A percentile compares a stretch with the other conserved stretches of the same genome.
Evolutionary conservation across 2,113 vertebrate genomes (phyloP).

Genomic region (Pipa parva): DNA sequence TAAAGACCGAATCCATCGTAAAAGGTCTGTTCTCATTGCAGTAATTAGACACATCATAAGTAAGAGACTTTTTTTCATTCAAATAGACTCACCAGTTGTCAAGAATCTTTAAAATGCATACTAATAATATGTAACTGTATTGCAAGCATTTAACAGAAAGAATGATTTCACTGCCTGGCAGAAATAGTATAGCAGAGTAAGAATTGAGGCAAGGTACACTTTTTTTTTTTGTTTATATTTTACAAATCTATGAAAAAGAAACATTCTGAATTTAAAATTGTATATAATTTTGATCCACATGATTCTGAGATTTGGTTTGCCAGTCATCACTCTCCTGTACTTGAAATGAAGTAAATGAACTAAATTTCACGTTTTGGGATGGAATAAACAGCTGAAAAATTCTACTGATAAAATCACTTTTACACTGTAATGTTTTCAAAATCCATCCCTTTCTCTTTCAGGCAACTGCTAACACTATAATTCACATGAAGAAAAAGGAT

Average conservation of each 20-base stretch:
- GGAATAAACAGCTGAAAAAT: neutral
- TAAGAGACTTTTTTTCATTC: constrained; percentile 58
- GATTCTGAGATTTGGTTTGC: neutral
- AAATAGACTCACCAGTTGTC: constrained; percentile 54
- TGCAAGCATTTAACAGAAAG: constrained; percentile 42
- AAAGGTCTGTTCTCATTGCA: constrained; percentile 65
- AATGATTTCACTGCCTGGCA: neutral
- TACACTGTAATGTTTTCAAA: neutral
- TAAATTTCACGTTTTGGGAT: neutral
- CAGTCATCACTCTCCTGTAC: neutral
- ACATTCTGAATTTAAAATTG: neutral
- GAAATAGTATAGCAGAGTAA: neutral
- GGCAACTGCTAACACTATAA: too few relatives aligned
- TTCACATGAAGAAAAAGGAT: too few relatives aligned
- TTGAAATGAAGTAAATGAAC: neutral
- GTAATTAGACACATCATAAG: constrained; percentile 70
- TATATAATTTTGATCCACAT: constrained; percentile 57
- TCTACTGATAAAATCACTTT: neutral
- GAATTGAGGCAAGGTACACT: neutral
- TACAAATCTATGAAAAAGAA: neutral
- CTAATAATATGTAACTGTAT: constrained; percentile 52
- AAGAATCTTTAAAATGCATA: constrained; percentile 56
- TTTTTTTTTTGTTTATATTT: neutral
- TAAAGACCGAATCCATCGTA: constrained; percentile 68
- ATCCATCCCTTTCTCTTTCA: neutral